Base-by-base conservation (phyloP, 1,140 invertebrate genomes). In the Phortica variegata region DNA sequence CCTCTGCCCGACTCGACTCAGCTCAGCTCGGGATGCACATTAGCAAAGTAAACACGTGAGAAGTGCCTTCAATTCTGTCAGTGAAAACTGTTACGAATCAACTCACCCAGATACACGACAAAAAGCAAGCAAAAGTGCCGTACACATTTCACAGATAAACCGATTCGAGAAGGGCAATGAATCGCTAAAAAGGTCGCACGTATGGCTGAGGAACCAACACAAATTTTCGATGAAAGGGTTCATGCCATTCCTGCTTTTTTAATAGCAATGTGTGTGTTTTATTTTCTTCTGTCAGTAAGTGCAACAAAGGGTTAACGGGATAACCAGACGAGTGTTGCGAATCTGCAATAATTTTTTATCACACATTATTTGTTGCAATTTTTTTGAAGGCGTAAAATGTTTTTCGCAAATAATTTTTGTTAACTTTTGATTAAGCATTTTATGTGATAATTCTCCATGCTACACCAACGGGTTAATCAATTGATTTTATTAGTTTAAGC, bases 161-260 rank as follows among this genome's bases (percentile, higher is more conserved):
- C 70, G 63, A 73, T 73, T 73, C 70, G 70, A 73, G 70, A 55
- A 73, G 70, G 70, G 65, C 57, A 73, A 73, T 73, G 71, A 73
- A 73, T 68, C 55, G 68, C 56, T 59, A 60, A 72, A 72, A 72
- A 72, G 68, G 63, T 68, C 55, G 57, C 48, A 59, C 52, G 38
- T 56, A 52, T 56, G 60, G 44, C 49, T 59, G 43, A 40, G 54
- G 55, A 59, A 73, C 70, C 70, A 73, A 48, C 70, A 54, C 70
- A 66, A 73, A 73, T 73, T 56, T 23, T 43, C 7, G 19, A 10
- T 10, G 23, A 26, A 26, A 26, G 23, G 23, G 23, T n/a, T n/a
- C n/a, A n/a, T n/a, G n/a, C n/a, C n/a, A n/a, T n/a, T n/a, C n/a
- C n/a, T n/a, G n/a, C n/a, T n/a, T n/a, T n/a, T n/a, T n/a, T n/a